These are phyloP conservation scores for Myotis yumanensis DNA, from an alignment of 2,113 vertebrate species.

Conservation along the genomic window DNA sequence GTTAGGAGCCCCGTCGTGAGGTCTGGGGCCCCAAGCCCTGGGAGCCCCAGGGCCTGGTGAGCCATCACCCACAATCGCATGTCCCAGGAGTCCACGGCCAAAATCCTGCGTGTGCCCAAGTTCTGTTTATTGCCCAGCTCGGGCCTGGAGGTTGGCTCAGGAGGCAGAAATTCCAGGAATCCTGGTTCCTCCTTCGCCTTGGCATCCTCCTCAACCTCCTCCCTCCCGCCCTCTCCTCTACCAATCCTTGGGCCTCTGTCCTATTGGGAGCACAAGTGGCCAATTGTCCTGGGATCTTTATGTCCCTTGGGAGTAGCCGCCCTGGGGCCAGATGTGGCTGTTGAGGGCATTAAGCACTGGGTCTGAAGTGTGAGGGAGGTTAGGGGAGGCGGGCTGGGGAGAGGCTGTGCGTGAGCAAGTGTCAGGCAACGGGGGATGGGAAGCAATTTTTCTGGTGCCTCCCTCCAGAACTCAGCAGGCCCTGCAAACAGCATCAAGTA, in stretches of 20 bases:
- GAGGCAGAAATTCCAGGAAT: slow-evolving; percentile 68
- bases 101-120: slow-evolving; percentile 25
- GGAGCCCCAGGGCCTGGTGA: not conserved
- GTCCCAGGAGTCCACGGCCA: not conserved
- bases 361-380: not conserved
- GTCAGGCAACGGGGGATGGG: not conserved
- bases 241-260: slow-evolving; percentile 29
- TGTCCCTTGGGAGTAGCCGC: not conserved
- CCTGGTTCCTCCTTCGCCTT: slow-evolving; percentile 44
- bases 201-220: slow-evolving; percentile 20
- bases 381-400: not conserved
- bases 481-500: not conserved
- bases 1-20: not conserved
- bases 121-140: slow-evolving; percentile 25
- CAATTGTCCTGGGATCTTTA: slow-evolving; percentile 53
- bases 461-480: not conserved
- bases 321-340: not conserved
- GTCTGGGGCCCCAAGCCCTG: not conserved
- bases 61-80: not conserved
- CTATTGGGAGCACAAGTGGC: slow-evolving; percentile 27
- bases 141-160: slow-evolving; percentile 11
- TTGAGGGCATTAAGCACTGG: not conserved
- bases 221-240: not conserved
- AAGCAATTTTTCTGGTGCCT: not conserved
- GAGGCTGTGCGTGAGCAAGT: not conserved